These are phyloP conservation scores for Lycaon pictus DNA, from an alignment of 2,113 vertebrate species.

Conservation along the genomic window DNA sequence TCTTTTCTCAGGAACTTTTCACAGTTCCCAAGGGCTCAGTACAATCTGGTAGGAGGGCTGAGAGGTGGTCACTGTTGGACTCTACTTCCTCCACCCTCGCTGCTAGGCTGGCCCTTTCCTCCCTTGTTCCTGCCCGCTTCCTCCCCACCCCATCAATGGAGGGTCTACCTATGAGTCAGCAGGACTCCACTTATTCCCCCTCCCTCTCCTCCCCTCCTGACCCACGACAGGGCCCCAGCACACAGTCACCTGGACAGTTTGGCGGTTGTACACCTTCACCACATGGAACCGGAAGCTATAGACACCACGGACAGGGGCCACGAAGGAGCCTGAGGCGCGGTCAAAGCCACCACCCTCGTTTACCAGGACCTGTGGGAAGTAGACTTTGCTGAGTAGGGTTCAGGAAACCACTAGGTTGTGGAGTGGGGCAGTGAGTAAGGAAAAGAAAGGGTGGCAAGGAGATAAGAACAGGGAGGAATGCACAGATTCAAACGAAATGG, in stretches of 20 bases:
- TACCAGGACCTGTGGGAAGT: slow-evolving; percentile 89
- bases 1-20: not conserved
- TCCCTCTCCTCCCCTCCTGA: not conserved
- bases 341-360: slow-evolving; percentile 93
- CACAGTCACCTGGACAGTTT: slow-evolving; percentile 91
- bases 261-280: slow-evolving; percentile 94
- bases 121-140: not conserved
- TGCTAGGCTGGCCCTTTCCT: not conserved
- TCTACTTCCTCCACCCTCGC: not conserved
- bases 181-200: not conserved
- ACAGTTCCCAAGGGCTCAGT: not conserved
- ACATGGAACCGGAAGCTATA: slow-evolving; percentile 95
- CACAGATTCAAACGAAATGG: not conserved
- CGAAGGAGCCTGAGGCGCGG: slow-evolving; percentile 90
- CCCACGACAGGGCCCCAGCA: not conserved
- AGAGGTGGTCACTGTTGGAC: not conserved
- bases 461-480: not conserved
- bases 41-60: not conserved
- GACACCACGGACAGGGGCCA: slow-evolving; percentile 92
- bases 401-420: not conserved
- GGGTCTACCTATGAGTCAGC: not conserved
- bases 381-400: slow-evolving; percentile 6
- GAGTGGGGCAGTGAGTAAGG: not conserved
- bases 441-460: not conserved
- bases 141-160: not conserved